Evolutionary conservation across 1,140 invertebrate genomes (phyloP).

Genomic region (Magallana gigas): DNA sequence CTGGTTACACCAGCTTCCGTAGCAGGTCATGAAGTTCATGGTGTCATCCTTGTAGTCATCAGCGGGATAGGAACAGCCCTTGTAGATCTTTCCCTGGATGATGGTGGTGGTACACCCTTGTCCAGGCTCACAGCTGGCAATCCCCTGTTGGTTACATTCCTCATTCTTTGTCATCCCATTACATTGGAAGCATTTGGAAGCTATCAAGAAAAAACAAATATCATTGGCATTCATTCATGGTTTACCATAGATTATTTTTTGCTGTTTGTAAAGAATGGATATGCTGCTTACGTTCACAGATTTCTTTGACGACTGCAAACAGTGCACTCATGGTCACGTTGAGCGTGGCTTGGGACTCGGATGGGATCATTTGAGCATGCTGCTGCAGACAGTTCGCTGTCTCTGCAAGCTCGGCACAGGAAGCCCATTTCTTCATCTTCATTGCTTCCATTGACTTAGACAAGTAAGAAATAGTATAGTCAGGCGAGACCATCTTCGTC

Average conservation of each 20-base stretch:
- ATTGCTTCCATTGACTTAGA: neutral
- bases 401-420: neutral
- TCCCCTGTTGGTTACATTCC: slow-evolving; percentile 13
- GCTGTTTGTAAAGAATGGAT: neutral
- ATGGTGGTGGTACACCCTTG: slow-evolving; percentile 37
- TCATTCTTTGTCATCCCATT: slow-evolving; percentile 32
- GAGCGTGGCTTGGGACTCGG: neutral
- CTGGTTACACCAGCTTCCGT: slow-evolving; percentile 39
- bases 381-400: slow-evolving; percentile 3
- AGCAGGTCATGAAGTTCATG: slow-evolving; percentile 15
- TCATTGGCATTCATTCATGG: neutral
- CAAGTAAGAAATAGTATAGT: neutral
- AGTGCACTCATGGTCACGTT: slow-evolving; percentile 39
- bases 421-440: slow-evolving; percentile 41
- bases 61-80: slow-evolving; percentile 41
- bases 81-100: neutral
- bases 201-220: neutral
- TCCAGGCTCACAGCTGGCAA: neutral
- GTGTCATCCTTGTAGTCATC: slow-evolving; percentile 22
- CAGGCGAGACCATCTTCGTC: neutral
- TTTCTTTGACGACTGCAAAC: neutral
- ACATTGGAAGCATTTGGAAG: slow-evolving; percentile 33
- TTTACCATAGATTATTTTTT: too few relatives aligned
- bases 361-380: slow-evolving; percentile 7
- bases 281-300: slow-evolving; percentile 35